Evolutionary conservation across 64 coral and sea anemone species (phyloP).

Genomic region (Actinia equina): DNA sequence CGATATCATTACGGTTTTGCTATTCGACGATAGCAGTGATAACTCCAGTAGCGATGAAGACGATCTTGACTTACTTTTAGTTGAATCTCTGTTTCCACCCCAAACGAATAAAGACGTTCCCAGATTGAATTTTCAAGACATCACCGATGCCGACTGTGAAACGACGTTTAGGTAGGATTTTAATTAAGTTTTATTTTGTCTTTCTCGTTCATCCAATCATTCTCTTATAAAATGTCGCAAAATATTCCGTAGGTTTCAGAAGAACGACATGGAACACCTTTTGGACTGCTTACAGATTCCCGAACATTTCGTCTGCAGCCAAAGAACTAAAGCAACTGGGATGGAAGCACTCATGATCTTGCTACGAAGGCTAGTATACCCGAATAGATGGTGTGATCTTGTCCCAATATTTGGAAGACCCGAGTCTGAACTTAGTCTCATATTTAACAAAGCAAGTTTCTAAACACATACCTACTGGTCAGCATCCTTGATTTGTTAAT

Average conservation of each 20-base stretch:
- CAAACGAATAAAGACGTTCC: not conserved
- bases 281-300: conserved; percentile 22
- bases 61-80: conserved; percentile 16
- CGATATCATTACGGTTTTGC: conserved; percentile 45
- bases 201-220: conserved; percentile 15
- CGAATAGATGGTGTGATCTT: conserved; percentile 70
- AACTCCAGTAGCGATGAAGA: not conserved
- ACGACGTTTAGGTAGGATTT: conserved; percentile 51
- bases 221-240: no score
- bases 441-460: conserved; percentile 52
- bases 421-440: conserved; percentile 61
- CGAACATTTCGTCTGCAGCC: conserved; percentile 39
- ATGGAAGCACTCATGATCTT: conserved; percentile 55
- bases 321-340: conserved; percentile 45
- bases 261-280: conserved; percentile 48
- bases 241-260: no score
- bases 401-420: conserved; percentile 35
- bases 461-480: no score
- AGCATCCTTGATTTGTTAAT: not conserved
- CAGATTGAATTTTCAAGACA: not conserved
- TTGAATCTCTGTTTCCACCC: conserved; percentile 10
- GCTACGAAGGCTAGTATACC: conserved; percentile 38
- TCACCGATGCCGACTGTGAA: conserved; percentile 20
- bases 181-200: conserved; percentile 18
- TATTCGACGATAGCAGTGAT: conserved; percentile 61